Evolutionary conservation across 2,888 invertebrate species (phyloP).

Genomic region (Creontiades dilutus): DNA sequence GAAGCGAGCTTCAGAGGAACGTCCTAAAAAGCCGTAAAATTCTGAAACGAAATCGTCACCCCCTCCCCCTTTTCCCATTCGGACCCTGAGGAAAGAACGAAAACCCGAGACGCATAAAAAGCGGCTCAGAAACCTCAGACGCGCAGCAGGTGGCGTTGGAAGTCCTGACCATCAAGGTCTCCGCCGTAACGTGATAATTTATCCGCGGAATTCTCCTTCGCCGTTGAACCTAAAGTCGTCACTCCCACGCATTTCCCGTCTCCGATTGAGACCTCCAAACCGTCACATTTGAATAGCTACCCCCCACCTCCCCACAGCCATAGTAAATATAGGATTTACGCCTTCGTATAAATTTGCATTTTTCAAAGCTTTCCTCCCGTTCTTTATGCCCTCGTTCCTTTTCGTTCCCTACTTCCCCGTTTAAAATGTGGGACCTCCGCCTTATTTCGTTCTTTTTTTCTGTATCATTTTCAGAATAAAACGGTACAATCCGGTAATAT

Average conservation of each 20-base stretch:
- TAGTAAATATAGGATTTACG: constrained; percentile 47
- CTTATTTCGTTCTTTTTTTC: neutral
- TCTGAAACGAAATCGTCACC: too few species aligned
- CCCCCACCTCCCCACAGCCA: neutral
- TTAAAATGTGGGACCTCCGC: neutral
- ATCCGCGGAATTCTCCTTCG: constrained; percentile 9
- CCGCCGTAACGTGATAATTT: constrained; percentile 28
- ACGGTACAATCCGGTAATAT: constrained; percentile 48
- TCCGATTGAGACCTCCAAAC: constrained; percentile 41
- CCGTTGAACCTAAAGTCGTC: neutral
- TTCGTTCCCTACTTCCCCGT: neutral
- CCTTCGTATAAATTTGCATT: constrained; percentile 24
- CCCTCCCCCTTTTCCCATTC: too few species aligned
- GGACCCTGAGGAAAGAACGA: neutral
- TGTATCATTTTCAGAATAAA: constrained; percentile 3
- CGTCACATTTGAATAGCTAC: constrained; percentile 30
- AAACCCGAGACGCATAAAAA: neutral
- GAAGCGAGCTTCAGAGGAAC: too few species aligned
- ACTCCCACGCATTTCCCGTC: neutral
- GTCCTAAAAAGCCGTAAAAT: too few species aligned
- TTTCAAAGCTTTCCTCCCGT: constrained; percentile 24
- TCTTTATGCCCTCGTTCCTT: constrained; percentile 36
- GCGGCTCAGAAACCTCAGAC: neutral
- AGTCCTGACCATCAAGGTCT: neutral
- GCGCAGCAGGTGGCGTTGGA: constrained; percentile 29